Percentiles rank a stretch among this genome's conserved stretches.
These are phyloP conservation scores for Andrena cerasifolii DNA, from an alignment of 1,140 invertebrate genomes.

Conservation along the genomic window DNA sequence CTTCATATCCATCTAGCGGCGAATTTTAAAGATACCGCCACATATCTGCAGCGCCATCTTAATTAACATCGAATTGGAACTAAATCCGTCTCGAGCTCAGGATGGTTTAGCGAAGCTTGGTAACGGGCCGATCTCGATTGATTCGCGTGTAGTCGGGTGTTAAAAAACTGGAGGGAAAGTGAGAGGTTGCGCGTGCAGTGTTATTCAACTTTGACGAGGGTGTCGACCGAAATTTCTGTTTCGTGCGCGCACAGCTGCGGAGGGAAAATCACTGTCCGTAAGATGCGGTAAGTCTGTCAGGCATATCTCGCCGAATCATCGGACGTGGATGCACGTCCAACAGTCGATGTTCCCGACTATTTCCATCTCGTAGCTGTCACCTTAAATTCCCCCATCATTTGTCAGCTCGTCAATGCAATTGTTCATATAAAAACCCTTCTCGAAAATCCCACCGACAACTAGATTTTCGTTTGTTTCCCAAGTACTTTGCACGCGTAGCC, in stretches of 20 bases:
- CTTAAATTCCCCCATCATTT: constrained; percentile 38
- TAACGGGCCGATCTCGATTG: constrained; percentile 13
- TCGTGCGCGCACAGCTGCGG: not conserved
- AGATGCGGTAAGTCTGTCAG: constrained; percentile 50
- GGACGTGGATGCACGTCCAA: not conserved
- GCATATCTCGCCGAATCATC: not conserved
- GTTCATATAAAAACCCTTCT: not conserved
- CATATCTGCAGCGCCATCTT: constrained; percentile 6
- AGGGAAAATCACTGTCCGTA: not conserved
- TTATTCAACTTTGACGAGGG: not conserved
- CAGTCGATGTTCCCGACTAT: not conserved
- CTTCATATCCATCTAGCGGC: not conserved
- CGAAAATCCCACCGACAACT: too few relatives aligned
- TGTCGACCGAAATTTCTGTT: constrained; percentile 13
- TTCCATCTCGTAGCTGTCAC: constrained; percentile 22
- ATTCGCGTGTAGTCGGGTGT: constrained; percentile 3
- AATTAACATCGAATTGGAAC: not conserved
- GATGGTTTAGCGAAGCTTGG: constrained; percentile 14
- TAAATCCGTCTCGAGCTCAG: constrained; percentile 17
- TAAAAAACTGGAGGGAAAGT: constrained; percentile 47
- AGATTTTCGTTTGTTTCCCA: not conserved
- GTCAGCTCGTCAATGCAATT: not conserved
- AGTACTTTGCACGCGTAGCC: constrained; percentile 11
- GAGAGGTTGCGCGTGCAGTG: constrained; percentile 36
- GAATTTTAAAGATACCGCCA: not conserved